These are phyloP conservation scores for Azorinus chamasolen DNA, from an alignment of 2,888 invertebrate species.

Conservation along the genomic window DNA sequence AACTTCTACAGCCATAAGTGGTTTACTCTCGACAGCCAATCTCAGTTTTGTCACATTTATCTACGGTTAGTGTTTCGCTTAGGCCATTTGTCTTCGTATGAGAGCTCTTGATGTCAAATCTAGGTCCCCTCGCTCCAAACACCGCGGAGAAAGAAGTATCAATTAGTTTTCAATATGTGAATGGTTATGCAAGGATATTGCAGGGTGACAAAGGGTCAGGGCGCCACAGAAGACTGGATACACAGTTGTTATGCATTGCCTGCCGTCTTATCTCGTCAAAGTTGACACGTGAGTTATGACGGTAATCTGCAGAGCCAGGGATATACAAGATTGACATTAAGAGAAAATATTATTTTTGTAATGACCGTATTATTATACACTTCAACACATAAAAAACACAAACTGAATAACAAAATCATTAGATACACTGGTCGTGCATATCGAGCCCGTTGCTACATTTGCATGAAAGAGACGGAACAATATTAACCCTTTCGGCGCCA, in stretches of 20 bases:
- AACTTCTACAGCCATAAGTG: no score
- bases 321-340: no score
- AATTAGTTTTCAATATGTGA: no score
- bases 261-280: constrained; percentile 7
- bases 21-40: background rate
- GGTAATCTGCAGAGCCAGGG: background rate
- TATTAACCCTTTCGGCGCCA: no score
- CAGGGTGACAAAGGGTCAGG: constrained; percentile 5
- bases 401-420: no score
- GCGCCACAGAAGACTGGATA: constrained; percentile 13
- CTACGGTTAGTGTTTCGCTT: constrained; percentile 1
- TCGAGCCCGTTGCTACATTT: no score
- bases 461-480: no score
- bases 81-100: constrained; percentile 40
- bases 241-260: constrained; percentile 28
- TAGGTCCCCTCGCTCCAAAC: no score
- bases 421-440: no score
- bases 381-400: background rate
- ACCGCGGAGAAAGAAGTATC: no score
- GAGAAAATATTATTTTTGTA: background rate
- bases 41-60: constrained; percentile 32
- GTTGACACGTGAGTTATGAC: constrained; percentile 48
- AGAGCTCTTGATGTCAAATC: constrained; percentile 44
- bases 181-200: background rate
- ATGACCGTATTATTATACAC: background rate